Conservation (phyloP, 2,888 invertebrate species). For the Drosophila dives region DNA sequence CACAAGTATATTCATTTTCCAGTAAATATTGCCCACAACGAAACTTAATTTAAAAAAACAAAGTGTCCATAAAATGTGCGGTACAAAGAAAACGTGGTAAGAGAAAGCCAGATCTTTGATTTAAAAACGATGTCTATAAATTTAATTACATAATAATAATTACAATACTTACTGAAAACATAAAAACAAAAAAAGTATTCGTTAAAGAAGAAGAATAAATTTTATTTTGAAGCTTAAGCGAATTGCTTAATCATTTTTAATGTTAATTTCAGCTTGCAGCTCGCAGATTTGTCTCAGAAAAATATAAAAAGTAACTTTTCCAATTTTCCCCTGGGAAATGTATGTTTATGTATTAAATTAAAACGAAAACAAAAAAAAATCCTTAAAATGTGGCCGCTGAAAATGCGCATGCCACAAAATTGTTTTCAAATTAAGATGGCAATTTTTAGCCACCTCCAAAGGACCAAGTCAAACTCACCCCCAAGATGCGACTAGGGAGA, state of each 20-base stretch:
- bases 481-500: background rate
- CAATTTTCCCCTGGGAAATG: slow-evolving; percentile 56
- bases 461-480: background rate
- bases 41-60: slow-evolving; percentile 34
- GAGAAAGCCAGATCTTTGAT: background rate
- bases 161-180: background rate
- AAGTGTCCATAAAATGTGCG: slow-evolving; percentile 6
- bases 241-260: background rate
- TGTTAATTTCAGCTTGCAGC: background rate
- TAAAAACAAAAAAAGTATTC: background rate
- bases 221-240: background rate
- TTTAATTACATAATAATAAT: background rate
- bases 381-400: slow-evolving; percentile 30
- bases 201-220: background rate
- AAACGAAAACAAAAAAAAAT: slow-evolving; percentile 11
- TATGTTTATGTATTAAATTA: slow-evolving; percentile 50
- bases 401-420: slow-evolving; percentile 49
- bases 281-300: background rate
- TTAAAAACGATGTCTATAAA: background rate
- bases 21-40: slow-evolving; percentile 41
- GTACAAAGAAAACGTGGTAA: background rate
- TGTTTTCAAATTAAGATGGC: slow-evolving; percentile 80
- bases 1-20: slow-evolving; percentile 47
- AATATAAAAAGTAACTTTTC: background rate
- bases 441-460: slow-evolving; percentile 50